Conservation (phyloP, 2,113 vertebrate species). For the Hippopotamus amphibius region DNA sequence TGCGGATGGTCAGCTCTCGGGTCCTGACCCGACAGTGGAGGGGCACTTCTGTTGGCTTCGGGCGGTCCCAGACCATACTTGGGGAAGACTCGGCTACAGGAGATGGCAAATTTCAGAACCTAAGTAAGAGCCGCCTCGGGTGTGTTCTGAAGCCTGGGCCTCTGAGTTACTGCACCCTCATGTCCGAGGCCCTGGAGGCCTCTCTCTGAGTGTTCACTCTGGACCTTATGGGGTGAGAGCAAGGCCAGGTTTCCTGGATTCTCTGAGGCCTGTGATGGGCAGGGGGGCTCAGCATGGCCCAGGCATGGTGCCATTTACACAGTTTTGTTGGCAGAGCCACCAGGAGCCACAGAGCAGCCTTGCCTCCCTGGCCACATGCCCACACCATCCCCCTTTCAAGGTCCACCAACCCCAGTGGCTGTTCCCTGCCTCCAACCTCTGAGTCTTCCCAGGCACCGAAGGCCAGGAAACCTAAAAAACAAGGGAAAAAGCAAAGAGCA, state of each 20-base stretch:
- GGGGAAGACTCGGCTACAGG: slow-evolving; percentile 82
- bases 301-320: rapidly evolving
- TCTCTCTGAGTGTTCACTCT: not conserved
- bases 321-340: not conserved
- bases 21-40: slow-evolving; percentile 85
- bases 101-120: slow-evolving; percentile 79
- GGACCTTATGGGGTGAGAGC: too few species aligned
- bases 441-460: not conserved
- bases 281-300: not conserved
- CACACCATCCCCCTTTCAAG: not conserved
- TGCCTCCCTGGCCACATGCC: rapidly evolving
- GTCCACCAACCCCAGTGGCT: not conserved
- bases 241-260: not conserved
- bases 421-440: not conserved
- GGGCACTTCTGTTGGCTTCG: slow-evolving; percentile 85
- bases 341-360: rapidly evolving
- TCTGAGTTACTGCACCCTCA: rapidly evolving
- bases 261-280: not conserved
- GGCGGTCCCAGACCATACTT: slow-evolving; percentile 87
- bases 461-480: not conserved
- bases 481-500: not conserved
- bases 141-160: not conserved
- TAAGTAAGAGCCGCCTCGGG: slow-evolving; percentile 84
- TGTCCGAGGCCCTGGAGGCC: not conserved
- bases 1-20: slow-evolving; percentile 76